These are phyloP conservation scores for Philypnodon macrostomus DNA, from an alignment of 2,797 vertebrate genomes.

Conservation along the genomic window DNA sequence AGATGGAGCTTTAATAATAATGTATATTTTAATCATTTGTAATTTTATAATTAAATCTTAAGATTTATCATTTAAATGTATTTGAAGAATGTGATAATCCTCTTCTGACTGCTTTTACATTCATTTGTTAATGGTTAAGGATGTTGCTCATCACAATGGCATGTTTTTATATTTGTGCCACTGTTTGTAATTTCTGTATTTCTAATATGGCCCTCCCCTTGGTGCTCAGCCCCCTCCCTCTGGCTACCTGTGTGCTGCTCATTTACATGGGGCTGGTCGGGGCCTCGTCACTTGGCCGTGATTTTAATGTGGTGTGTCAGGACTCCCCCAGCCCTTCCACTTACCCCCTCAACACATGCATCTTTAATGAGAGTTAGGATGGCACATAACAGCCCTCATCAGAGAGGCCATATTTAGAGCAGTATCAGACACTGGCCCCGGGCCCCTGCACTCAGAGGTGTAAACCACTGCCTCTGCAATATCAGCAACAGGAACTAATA, in stretches of 20 bases:
- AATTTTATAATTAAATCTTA: too few species aligned
- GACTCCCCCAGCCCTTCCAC: conserved; percentile 58
- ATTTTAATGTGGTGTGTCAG: conserved; percentile 72
- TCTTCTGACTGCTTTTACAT: too few species aligned
- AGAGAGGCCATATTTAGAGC: conserved; percentile 72
- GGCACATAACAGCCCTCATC: conserved; percentile 79
- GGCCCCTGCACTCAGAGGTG: conserved; percentile 45
- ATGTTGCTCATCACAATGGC: conserved; percentile 15
- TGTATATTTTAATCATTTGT: too few species aligned
- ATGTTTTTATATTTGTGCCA: too few species aligned
- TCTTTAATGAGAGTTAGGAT: conserved; percentile 79
- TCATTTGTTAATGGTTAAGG: too few species aligned
- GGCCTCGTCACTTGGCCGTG: conserved; percentile 55
- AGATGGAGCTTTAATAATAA: too few species aligned
- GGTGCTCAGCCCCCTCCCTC: too few species aligned
- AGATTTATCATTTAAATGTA: too few species aligned
- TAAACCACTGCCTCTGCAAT: not conserved
- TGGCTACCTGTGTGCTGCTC: conserved; percentile 48
- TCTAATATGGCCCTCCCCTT: too few species aligned
- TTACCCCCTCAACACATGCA: conserved; percentile 71
- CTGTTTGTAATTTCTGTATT: too few species aligned
- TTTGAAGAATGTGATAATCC: too few species aligned
- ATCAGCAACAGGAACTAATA: too few species aligned
- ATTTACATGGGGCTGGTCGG: conserved; percentile 71
- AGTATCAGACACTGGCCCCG: conserved; percentile 66